Conservation (phyloP, 2,113 vertebrate genomes). For the Odontesthes bonariensis region DNA sequence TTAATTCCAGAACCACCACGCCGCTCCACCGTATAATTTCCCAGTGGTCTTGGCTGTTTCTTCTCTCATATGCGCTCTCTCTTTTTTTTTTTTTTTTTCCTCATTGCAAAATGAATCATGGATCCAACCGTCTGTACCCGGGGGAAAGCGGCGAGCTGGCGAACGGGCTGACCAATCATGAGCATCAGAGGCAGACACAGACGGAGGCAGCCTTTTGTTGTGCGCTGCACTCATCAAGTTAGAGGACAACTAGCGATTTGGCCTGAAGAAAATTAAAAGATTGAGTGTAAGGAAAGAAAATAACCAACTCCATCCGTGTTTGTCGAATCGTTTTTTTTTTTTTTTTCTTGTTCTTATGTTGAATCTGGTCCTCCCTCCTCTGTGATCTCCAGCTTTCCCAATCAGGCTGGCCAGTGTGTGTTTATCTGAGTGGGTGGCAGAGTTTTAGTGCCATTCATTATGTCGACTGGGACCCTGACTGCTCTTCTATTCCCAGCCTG, state of each 20-base stretch:
- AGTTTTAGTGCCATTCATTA: slow-evolving; percentile 55
- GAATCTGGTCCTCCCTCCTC: slow-evolving; percentile 18
- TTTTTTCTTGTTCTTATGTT: slow-evolving; percentile 16
- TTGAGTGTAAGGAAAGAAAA: slow-evolving; percentile 46
- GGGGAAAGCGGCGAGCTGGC: slow-evolving; percentile 75
- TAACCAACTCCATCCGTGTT: slow-evolving; percentile 45
- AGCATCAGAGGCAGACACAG: slow-evolving; percentile 74
- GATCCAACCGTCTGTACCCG: slow-evolving; percentile 76
- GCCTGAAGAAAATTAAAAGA: slow-evolving; percentile 61
- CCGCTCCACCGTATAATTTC: slow-evolving; percentile 84
- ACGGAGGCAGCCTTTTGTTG: slow-evolving; percentile 71
- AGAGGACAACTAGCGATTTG: slow-evolving; percentile 64
- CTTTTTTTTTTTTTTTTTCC: slow-evolving; percentile 38
- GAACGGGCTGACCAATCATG: slow-evolving; percentile 80
- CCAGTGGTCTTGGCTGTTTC: slow-evolving; percentile 83
- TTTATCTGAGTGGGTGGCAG: slow-evolving; percentile 69
- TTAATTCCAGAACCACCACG: slow-evolving; percentile 85
- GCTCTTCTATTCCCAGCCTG: slow-evolving; percentile 70
- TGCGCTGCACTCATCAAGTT: slow-evolving; percentile 64
- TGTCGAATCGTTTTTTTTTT: slow-evolving; percentile 26
- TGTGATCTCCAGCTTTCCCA: slow-evolving; percentile 37
- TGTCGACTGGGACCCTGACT: slow-evolving; percentile 72
- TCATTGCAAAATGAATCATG: slow-evolving; percentile 84
- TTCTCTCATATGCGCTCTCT: slow-evolving; percentile 76
- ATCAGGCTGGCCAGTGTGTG: slow-evolving; percentile 36